phyloP scores from a whole-genome alignment of 2,113 vertebrate species.

The Eulemur macaco region DNA sequence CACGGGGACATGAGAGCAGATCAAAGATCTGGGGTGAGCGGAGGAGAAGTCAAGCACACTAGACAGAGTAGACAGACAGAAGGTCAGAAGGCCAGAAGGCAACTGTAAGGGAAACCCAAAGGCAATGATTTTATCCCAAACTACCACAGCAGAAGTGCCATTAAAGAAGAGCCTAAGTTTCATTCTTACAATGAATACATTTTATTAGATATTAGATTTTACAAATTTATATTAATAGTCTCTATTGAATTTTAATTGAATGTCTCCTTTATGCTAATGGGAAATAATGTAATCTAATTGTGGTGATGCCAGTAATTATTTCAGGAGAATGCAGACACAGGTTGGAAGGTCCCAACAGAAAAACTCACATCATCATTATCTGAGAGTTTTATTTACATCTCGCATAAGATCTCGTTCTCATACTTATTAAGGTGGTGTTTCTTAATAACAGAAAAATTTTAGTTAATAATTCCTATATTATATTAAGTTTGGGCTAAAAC shows the following conservation, averaged over 20 bases:
- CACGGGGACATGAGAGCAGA: not conserved
- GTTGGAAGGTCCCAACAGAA: not conserved
- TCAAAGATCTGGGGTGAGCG: not conserved
- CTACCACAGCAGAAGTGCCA: not conserved
- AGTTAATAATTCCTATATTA: not conserved
- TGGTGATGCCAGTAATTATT: not conserved
- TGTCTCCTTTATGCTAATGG: not conserved
- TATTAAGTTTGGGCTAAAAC: not conserved
- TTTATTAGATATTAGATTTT: not conserved
- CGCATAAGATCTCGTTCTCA: not conserved
- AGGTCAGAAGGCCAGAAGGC: not conserved
- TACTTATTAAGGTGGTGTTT: not conserved
- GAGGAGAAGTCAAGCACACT: not conserved
- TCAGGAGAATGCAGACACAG: not conserved
- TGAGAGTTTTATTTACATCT: not conserved
- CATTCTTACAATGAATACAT: not conserved
- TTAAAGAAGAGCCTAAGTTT: not conserved
- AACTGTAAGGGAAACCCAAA: not conserved
- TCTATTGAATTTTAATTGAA: not conserved
- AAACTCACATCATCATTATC: not conserved
- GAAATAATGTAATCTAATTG: not conserved
- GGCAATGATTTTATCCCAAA: not conserved
- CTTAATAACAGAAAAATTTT: not conserved
- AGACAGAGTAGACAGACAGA: too few species aligned
- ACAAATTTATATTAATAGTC: not conserved